Evolutionary conservation across 2,113 vertebrate species (phyloP), one percentile per base, ranked within the genome.

Genomic region (Cephalophus harveyi): DNA sequence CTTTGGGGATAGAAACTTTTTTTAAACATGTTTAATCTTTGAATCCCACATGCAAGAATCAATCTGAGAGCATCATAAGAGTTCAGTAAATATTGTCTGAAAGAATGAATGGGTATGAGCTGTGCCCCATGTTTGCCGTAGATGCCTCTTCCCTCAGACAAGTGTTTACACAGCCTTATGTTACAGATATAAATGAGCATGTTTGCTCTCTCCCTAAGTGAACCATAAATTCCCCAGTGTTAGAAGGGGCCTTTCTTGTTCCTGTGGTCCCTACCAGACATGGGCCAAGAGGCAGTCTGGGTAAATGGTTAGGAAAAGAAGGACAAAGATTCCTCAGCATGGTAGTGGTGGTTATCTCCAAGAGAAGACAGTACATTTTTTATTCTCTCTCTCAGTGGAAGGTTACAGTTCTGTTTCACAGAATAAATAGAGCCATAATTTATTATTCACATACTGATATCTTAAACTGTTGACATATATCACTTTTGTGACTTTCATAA

Each of bases 401-500:
- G 11, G 40, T n/a, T 54, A 23, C 13, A 11, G 60, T 48, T 50
- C 54, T 43, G 76, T 55, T 79, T 57, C 27, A 36, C 3, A 27
- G 28, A 91, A 74, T 54, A 59, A 82, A 94, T 16, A 62, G 78
- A 86, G 59, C 55, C 25, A 2, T 16, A 28, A 87, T 52, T 89
- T 89, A 57, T 46, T 46, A 52, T 50, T 64, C 76, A 25, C 43
- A 30, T 57, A 50, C 36, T 93, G 74, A 25, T 84, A 74, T 81
- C 64, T 94, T 62, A 25, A 94, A 52, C 40, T 40, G 40, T n/a
- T 82, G 83, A 52, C 54, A 64, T 54, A 17, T n/a, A 82, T 74
- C 54, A 40, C 62, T 92, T 90, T 59, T 60, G 54, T 71, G 76
- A 50, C 82, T 91, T 71, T 74, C 36, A 91, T 43, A 84, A 90